A percentile compares a stretch with the other conserved stretches of the same genome.
Evolutionary conservation across 2,888 invertebrate species (phyloP).

Genomic region (Omphaloscelis lunosa): DNA sequence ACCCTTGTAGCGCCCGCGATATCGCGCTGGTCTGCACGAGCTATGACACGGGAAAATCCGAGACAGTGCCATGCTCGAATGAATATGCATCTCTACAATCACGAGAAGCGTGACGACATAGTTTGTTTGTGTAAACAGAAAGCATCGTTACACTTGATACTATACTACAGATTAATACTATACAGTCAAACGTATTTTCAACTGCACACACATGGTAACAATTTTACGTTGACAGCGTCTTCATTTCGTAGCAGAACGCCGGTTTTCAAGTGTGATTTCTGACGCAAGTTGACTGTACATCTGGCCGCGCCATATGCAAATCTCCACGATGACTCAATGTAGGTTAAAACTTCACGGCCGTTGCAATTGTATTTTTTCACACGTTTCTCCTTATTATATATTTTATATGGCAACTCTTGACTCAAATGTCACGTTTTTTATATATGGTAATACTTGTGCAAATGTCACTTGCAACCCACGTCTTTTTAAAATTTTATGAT

Average conservation of each 20-base stretch:
- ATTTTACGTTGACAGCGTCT: neutral
- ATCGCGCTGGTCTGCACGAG: too few species aligned
- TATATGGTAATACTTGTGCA: slow-evolving; percentile 28
- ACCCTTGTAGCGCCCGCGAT: too few species aligned
- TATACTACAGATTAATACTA: slow-evolving; percentile 13
- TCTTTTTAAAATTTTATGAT: neutral
- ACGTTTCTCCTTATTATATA: slow-evolving; percentile 9
- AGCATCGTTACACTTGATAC: slow-evolving; percentile 4
- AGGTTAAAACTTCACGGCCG: slow-evolving; percentile 52
- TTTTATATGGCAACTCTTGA: slow-evolving; percentile 33
- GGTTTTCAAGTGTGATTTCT: slow-evolving; percentile 2
- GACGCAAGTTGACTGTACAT: slow-evolving; percentile 20
- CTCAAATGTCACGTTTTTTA: slow-evolving; percentile 41
- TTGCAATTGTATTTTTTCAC: slow-evolving; percentile 38
- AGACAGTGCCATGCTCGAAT: slow-evolving; percentile 19
- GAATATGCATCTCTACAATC: slow-evolving; percentile 24
- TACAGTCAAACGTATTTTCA: neutral
- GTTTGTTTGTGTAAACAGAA: slow-evolving; percentile 21
- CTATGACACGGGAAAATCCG: neutral
- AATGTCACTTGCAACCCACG: slow-evolving; percentile 33
- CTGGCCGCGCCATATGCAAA: slow-evolving; percentile 31
- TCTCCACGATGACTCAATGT: slow-evolving; percentile 44
- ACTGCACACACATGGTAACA: neutral
- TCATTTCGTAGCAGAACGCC: neutral
- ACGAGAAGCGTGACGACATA: slow-evolving; percentile 18